These are phyloP conservation scores for Noctua fimbriata DNA, from an alignment of 2,888 invertebrate genomes.

Conservation along the genomic window DNA sequence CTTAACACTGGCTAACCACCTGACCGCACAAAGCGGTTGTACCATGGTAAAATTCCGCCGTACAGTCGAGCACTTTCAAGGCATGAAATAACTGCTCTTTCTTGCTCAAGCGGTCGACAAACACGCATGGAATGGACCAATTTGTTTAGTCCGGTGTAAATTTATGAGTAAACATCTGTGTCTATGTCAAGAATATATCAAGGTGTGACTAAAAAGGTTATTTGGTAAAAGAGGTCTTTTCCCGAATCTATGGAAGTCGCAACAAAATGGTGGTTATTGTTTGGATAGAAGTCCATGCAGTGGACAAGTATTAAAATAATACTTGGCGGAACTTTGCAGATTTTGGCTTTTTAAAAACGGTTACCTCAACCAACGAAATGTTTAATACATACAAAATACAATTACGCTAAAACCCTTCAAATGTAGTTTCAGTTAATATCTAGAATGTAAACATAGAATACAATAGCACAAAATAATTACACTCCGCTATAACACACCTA, in stretches of 20 bases:
- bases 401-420: neutral
- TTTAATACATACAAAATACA: neutral
- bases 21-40: neutral
- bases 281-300: neutral
- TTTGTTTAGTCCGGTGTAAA: neutral
- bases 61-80: neutral
- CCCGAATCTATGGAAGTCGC: no score
- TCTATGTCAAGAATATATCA: neutral
- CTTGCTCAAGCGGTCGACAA: neutral
- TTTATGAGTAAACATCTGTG: no score
- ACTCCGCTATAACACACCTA: neutral
- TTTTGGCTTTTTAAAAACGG: neutral
- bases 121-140: neutral
- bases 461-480: conserved; percentile 26
- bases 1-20: neutral
- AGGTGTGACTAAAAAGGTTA: neutral
- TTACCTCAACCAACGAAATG: neutral
- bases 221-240: neutral
- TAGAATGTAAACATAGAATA: neutral
- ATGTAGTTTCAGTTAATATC: neutral
- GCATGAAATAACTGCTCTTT: neutral
- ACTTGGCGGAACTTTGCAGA: neutral
- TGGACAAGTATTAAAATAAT: neutral
- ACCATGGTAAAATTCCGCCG: neutral
- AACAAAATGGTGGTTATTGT: neutral